phyloP scores from a whole-genome alignment of 2,797 vertebrate genomes.

The Pantherophis alleghaniensis region DNA sequence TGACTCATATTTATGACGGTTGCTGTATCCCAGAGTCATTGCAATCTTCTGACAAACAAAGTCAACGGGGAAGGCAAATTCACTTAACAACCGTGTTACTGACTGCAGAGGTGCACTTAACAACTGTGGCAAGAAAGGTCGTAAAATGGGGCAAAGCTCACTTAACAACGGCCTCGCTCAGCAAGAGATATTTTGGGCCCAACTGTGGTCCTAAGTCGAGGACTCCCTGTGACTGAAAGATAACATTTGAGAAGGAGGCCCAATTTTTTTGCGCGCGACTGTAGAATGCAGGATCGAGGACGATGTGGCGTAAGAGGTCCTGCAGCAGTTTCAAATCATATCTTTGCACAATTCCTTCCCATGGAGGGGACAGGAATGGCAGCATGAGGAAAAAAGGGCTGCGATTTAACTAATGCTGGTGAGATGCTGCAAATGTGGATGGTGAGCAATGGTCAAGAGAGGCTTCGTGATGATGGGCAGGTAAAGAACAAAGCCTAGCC shows the following conservation, averaged over 20 bases:
- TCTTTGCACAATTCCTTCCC: background rate
- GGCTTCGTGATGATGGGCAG: background rate
- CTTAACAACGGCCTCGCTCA: background rate
- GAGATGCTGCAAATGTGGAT: background rate
- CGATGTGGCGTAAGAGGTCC: background rate
- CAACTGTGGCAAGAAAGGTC: background rate
- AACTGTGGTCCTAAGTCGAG: background rate
- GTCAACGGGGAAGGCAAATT: background rate
- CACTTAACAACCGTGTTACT: background rate
- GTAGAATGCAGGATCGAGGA: background rate
- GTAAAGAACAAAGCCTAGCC: background rate
- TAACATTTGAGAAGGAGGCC: background rate
- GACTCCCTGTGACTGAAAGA: background rate
- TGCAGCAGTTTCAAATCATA: background rate
- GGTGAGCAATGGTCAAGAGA: background rate
- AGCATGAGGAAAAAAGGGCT: too few relatives aligned
- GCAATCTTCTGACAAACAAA: background rate
- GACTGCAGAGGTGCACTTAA: background rate
- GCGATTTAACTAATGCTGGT: background rate
- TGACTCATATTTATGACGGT: background rate
- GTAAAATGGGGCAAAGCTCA: background rate
- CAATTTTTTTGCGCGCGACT: accelerated
- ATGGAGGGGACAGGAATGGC: background rate
- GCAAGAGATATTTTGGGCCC: background rate
- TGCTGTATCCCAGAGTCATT: background rate